Evolutionary conservation across 2,888 invertebrate species (phyloP).

Genomic region (Melanostoma mellinum): DNA sequence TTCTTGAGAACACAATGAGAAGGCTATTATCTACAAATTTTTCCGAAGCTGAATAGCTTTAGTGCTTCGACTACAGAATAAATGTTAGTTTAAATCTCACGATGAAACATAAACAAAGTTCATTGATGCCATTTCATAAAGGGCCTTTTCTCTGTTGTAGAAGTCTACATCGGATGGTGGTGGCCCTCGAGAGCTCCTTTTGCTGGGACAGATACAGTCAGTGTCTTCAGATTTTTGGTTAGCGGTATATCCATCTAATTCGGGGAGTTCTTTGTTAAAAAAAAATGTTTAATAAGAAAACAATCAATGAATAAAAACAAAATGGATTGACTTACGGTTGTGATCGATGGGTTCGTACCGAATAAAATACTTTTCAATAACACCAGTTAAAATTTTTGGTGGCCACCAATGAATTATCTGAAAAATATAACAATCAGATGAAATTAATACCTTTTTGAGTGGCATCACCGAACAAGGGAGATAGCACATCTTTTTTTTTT

Average conservation of each 20-base stretch:
- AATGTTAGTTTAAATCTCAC: conserved; percentile 74
- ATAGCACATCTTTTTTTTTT: neutral
- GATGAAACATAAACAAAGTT: conserved; percentile 78
- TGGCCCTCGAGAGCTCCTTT: conserved; percentile 73
- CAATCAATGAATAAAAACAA: neutral
- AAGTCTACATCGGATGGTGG: conserved; percentile 77
- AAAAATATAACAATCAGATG: neutral
- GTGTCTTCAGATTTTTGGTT: neutral
- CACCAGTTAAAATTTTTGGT: conserved; percentile 78
- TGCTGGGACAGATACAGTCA: conserved; percentile 34
- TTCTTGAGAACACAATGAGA: no score
- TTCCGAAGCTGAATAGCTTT: no score
- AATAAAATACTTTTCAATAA: conserved; percentile 77
- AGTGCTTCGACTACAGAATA: neutral
- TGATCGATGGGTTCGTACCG: conserved; percentile 64
- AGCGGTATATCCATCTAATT: neutral
- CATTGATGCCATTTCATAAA: conserved; percentile 76
- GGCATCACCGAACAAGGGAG: neutral
- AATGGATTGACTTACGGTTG: conserved; percentile 49
- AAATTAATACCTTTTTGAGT: conserved; percentile 7
- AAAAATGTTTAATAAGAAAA: neutral
- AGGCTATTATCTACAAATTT: no score
- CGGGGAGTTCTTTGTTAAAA: conserved; percentile 14
- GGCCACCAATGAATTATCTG: conserved; percentile 80
- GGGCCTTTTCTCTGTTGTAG: conserved; percentile 76